Evolutionary conservation across 2,797 vertebrate genomes (phyloP), one percentile per base, ranked within the genome.

Genomic region (Sebastes reedi): DNA sequence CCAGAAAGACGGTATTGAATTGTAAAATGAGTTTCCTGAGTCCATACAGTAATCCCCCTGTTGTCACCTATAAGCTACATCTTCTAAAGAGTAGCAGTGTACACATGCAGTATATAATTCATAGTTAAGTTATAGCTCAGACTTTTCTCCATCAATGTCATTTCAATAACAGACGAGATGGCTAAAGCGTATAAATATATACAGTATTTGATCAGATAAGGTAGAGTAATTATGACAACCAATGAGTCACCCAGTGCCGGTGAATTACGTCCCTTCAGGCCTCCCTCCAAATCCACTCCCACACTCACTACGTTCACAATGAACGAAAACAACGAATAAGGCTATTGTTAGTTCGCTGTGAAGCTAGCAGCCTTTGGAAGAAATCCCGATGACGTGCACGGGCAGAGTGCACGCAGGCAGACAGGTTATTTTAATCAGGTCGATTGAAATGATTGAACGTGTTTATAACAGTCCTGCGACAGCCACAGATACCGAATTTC

Each of bases 191-290:
- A 18, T 46, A 46, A 18, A 46, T 42, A 73, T 42, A 42, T 42
- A 42, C 39, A 42, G 39, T 42, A 58, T 81, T 74, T 87, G 79
- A 89, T 86, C 84, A 81, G 87, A 92, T 91, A 86, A 82, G 75
- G 67, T 55, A 0, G 2, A 78, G 75, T 85, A 80, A 86, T 89
- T 89, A 83, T 78, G 52, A 69, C 64, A 83, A 88, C 70, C 86
- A 84, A 75, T 85, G 66, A 86, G 71, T 83, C 81, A 80, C 42
- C 66, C 59, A 56, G 72, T 69, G 62, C 65, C 52, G 25, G 56
- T 54, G 70, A 86, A 77, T 88, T 80, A 88, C 39, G 1, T 46
- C 42, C 42, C 16, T 46, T 46, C 42, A 46, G 42, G 42, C 42
- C 42, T 46, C 16, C 16, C 16, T 46, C 42, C 42, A 46, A 46